Base-by-base conservation (phyloP, 37 sponge, comb jelly and placozoan species). In the Diacarnus erythraeanus region DNA sequence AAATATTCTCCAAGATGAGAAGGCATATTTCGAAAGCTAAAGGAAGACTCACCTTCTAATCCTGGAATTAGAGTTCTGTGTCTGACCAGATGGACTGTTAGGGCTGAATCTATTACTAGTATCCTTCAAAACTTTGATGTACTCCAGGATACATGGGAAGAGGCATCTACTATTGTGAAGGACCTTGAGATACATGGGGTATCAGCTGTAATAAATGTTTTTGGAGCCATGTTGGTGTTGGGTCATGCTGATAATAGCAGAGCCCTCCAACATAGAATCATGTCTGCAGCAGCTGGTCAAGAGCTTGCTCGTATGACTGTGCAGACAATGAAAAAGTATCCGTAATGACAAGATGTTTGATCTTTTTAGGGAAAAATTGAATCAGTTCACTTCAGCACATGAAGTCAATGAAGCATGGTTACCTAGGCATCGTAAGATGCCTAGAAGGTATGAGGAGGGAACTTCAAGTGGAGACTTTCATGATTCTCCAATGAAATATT, bases 121-220 rank as follows among this genome's bases (percentile, higher is more conserved):
- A 85, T 77, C 41, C 23, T 84, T 27, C 63, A 64, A 5, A 84
- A 84, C 29, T 88, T 82, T 38, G 33, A 40, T 64, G 40, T 29
- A 33, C 61, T 84, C 34, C 90, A 71, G 15, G 25, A 41, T 15
- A 68, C 68, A 22, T 89, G 84, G 84, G 90, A 89, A 43, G 85
- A 75, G 42, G 76, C 54, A 23, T 38, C 41, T 56, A 69, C 81
- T 30, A 30, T 65, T 2, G 68, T 71, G 8, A 59, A 59, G 1
- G 88, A 87, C 57, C 74, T 75, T 37, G 77, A 87, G 60, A 66
- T 80, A 39, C 81, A 77, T 42, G 80, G 87, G 38, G 76, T 86
- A 34, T 56, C 81, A 80, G 75, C 74, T 22, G 69, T 61, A 34
- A 86, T 86, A 80, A 79, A 26, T 21, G 76, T 66, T 51, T 64